A percentile compares a stretch with the other conserved stretches of the same genome.
These are phyloP conservation scores for Eunapius fragilis DNA, from an alignment of 37 sponge, comb jelly and placozoan genomes.

Conservation along the genomic window DNA sequence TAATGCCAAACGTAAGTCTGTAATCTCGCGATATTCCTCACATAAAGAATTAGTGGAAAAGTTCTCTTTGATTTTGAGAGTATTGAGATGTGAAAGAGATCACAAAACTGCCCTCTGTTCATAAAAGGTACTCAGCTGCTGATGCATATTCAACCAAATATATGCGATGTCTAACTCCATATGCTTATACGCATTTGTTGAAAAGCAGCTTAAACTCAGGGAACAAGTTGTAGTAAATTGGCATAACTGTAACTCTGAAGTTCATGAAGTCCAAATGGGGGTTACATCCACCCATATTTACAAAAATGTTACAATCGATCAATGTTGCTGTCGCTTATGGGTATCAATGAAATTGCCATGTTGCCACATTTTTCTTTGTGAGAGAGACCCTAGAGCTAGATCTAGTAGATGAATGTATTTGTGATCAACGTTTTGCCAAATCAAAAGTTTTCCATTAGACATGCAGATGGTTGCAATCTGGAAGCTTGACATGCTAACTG, in stretches of 20 bases:
- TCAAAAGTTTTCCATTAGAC: no score
- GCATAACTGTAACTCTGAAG: background rate
- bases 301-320: background rate
- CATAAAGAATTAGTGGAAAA: conserved; percentile 45
- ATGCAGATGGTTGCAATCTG: no score
- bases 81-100: conserved; percentile 40
- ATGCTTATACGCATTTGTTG: conserved; percentile 42
- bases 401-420: conserved; percentile 30
- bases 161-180: conserved; percentile 26
- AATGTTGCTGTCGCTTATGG: conserved; percentile 24
- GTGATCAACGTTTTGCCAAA: conserved; percentile 39
- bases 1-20: background rate
- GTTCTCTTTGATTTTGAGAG: conserved; percentile 36
- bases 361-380: conserved; percentile 38
- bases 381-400: conserved; percentile 2
- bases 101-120: conserved; percentile 25
- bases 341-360: conserved; percentile 54
- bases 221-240: conserved; percentile 15
- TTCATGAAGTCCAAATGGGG: no score
- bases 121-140: conserved; percentile 24
- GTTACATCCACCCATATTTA: conserved; percentile 13
- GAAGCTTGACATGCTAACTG: no score
- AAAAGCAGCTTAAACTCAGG: conserved; percentile 21
- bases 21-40: background rate
- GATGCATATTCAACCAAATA: conserved; percentile 4